Percentiles rank a stretch among this genome's conserved stretches.
Evolutionary conservation across 2,113 vertebrate species (phyloP).

Genomic region (Hippocampus guttulatus): DNA sequence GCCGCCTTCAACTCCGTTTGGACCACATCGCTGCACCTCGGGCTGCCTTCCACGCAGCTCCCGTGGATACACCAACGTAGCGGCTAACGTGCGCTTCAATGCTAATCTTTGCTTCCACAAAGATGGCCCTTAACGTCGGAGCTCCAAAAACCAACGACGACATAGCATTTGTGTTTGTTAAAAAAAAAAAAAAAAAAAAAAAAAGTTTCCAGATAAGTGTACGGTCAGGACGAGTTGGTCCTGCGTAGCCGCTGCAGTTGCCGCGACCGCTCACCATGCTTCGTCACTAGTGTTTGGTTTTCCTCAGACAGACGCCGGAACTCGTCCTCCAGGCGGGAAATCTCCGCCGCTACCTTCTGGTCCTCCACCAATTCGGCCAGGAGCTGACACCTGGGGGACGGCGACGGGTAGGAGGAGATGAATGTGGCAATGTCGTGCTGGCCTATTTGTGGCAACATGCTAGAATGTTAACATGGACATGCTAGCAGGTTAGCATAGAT

Average conservation of each 20-base stretch:
- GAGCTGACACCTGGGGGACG: constrained; percentile 79
- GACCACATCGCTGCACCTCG: constrained; percentile 47
- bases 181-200: not conserved
- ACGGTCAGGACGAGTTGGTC: constrained; percentile 87
- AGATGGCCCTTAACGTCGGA: not conserved
- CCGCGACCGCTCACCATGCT: constrained; percentile 83
- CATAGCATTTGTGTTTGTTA: constrained; percentile 4
- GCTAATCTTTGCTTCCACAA: not conserved
- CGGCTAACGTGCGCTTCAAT: not conserved
- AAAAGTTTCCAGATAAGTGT: constrained; percentile 33
- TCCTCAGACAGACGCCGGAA: constrained; percentile 87
- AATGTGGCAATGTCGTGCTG: not conserved
- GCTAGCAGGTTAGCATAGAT: no score
- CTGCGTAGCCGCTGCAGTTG: constrained; percentile 88
- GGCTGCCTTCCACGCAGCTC: constrained; percentile 27
- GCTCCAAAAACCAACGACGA: not conserved
- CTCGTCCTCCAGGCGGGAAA: constrained; percentile 84
- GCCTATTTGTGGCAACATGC: no score
- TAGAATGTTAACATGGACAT: no score
- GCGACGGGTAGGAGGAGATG: not conserved
- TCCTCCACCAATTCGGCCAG: constrained; percentile 89
- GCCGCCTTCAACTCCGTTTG: constrained; percentile 34
- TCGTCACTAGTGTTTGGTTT: constrained; percentile 83
- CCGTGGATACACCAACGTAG: constrained; percentile 8
- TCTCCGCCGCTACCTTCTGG: constrained; percentile 83